Evolutionary conservation across 2,888 invertebrate genomes (phyloP).

Genomic region (Archaeoteleia sp.): DNA sequence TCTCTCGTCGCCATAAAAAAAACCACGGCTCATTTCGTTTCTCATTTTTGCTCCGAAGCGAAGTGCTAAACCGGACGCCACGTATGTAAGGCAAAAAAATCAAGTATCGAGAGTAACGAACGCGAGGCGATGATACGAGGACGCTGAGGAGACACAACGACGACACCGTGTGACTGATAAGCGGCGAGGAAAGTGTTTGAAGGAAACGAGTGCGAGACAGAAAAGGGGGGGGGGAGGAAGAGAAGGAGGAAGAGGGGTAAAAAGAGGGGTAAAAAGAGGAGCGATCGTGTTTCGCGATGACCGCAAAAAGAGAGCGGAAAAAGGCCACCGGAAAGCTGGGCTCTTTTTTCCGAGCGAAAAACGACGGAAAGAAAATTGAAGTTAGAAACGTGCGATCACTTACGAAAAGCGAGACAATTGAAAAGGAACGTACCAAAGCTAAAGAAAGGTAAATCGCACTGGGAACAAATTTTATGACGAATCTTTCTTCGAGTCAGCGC

Average conservation of each 20-base stretch:
- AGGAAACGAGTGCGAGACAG: not conserved
- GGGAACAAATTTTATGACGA: constrained; percentile 1
- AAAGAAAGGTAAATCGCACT: not conserved
- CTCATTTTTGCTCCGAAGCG: constrained; percentile 9
- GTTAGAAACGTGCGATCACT: not conserved
- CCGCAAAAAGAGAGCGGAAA: not conserved
- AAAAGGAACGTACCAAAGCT: not conserved
- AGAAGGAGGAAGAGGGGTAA: constrained; percentile 9
- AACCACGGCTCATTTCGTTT: constrained; percentile 12
- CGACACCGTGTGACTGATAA: constrained; percentile 2
- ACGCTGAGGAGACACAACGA: not conserved
- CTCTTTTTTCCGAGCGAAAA: no score
- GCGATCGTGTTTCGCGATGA: not conserved
- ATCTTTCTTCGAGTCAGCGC: no score
- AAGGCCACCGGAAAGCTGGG: no score
- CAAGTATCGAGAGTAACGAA: no score
- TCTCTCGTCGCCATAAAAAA: constrained; percentile 5
- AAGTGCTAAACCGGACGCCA: not conserved
- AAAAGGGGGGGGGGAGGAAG: constrained; percentile 3
- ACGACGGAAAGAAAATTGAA: not conserved
- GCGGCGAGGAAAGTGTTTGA: not conserved
- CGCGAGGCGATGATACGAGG: no score
- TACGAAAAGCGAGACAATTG: no score
- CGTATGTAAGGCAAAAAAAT: not conserved
- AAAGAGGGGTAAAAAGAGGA: not conserved